phyloP scores from a whole-genome alignment of 2,797 vertebrate species.

The Falco columbarius region DNA sequence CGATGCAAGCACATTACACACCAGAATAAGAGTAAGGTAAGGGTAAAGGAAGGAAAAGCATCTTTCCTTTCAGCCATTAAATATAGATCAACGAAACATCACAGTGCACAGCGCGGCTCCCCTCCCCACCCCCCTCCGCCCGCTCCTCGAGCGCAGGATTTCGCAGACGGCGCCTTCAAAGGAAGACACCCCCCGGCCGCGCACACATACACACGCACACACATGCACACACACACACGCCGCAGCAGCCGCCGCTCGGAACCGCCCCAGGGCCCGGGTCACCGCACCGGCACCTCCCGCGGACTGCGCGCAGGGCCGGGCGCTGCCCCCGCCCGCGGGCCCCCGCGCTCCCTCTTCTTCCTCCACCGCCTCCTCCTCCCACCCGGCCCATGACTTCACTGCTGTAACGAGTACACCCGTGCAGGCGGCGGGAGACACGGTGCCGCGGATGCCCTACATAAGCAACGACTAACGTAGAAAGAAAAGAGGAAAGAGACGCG shows the following conservation, averaged over 20 bases:
- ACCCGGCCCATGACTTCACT: slow-evolving; percentile 67
- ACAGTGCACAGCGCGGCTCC: slow-evolving; percentile 12
- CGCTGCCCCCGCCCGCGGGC: slow-evolving; percentile 16
- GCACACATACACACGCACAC: background rate
- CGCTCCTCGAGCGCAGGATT: slow-evolving; percentile 37
- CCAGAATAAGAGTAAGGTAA: slow-evolving; percentile 55
- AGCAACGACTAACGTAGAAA: background rate
- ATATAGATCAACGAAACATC: slow-evolving; percentile 68
- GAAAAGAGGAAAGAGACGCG: background rate
- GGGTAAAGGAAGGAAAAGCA: slow-evolving; percentile 47
- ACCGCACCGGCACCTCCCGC: background rate
- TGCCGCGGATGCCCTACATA: slow-evolving; percentile 74
- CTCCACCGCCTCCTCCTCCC: background rate
- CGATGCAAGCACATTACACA: slow-evolving; percentile 69
- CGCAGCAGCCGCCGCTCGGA: background rate
- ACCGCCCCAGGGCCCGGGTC: background rate
- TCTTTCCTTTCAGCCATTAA: slow-evolving; percentile 78
- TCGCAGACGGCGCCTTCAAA: slow-evolving; percentile 45
- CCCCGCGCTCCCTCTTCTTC: background rate
- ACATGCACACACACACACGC: background rate
- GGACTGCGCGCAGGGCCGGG: background rate
- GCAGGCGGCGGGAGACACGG: slow-evolving; percentile 43
- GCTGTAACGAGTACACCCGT: slow-evolving; percentile 34
- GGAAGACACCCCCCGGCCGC: background rate
- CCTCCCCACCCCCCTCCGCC: slow-evolving; percentile 12